phyloP scores from a whole-genome alignment of 2,113 vertebrate species.

The Sigmodon hispidus region DNA sequence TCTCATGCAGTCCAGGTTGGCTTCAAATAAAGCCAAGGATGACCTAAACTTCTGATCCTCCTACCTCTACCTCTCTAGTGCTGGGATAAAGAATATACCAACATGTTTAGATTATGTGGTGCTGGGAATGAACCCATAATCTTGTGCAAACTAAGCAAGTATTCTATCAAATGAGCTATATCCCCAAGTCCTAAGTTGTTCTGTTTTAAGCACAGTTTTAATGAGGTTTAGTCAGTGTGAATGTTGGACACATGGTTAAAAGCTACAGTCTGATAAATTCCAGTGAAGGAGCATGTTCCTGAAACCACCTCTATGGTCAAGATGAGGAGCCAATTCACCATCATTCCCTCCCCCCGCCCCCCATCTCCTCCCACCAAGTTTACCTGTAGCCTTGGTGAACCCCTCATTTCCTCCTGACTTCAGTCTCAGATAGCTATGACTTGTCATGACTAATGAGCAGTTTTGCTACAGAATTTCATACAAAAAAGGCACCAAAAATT shows the following conservation, averaged over 20 bases:
- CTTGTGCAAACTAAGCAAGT: background rate
- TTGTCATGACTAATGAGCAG: background rate
- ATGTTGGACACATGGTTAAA: background rate
- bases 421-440: background rate
- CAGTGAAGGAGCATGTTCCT: background rate
- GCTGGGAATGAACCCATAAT: background rate
- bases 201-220: background rate
- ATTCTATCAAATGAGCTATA: background rate
- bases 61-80: background rate
- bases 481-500: background rate
- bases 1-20: background rate
- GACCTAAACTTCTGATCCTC: background rate
- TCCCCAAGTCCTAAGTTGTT: background rate
- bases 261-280: background rate
- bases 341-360: background rate
- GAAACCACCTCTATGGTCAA: background rate
- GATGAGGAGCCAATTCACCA: background rate
- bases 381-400: background rate
- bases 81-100: background rate
- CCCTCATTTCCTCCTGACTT: background rate
- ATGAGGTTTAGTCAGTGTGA: background rate
- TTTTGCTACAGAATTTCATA: background rate
- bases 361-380: background rate
- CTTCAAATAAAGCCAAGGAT: background rate
- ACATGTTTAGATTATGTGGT: background rate